Percentiles rank a stretch among this genome's conserved stretches.
Evolutionary conservation across 2,888 invertebrate genomes (phyloP).

Genomic region (Tetanocera ferruginea): DNA sequence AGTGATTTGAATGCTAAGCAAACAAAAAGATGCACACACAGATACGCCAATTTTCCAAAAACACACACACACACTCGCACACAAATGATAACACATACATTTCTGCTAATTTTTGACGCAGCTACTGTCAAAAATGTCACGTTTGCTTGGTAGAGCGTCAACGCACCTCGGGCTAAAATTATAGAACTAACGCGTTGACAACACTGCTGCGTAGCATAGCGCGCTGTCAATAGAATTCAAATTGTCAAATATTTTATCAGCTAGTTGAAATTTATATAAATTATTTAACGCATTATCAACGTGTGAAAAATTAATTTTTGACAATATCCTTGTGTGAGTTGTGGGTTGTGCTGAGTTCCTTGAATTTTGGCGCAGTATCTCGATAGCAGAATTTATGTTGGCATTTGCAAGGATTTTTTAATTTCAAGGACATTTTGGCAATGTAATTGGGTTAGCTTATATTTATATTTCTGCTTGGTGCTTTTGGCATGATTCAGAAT

Average conservation of each 20-base stretch:
- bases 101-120: not conserved
- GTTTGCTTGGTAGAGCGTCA: conserved; percentile 1
- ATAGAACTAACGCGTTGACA: not conserved
- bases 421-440: too few relatives aligned
- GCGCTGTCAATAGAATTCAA: conserved; percentile 22
- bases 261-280: conserved; percentile 41
- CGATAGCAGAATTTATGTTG: too few relatives aligned
- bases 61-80: not conserved
- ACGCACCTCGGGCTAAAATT: not conserved
- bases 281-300: conserved; percentile 48
- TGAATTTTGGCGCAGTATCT: too few relatives aligned
- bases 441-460: too few relatives aligned
- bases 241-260: conserved; percentile 31
- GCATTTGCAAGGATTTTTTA: too few relatives aligned
- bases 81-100: not conserved
- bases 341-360: too few relatives aligned
- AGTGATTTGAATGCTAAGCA: conserved; percentile 36
- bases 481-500: too few relatives aligned
- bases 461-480: too few relatives aligned
- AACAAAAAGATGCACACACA: conserved; percentile 3
- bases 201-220: not conserved
- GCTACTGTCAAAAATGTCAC: conserved; percentile 25
- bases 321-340: too few relatives aligned
- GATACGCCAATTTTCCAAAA: not conserved
- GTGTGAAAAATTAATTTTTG: conserved; percentile 33